These are phyloP conservation scores for Maccullochella peelii DNA, from an alignment of 2,113 vertebrate genomes.

Conservation along the genomic window DNA sequence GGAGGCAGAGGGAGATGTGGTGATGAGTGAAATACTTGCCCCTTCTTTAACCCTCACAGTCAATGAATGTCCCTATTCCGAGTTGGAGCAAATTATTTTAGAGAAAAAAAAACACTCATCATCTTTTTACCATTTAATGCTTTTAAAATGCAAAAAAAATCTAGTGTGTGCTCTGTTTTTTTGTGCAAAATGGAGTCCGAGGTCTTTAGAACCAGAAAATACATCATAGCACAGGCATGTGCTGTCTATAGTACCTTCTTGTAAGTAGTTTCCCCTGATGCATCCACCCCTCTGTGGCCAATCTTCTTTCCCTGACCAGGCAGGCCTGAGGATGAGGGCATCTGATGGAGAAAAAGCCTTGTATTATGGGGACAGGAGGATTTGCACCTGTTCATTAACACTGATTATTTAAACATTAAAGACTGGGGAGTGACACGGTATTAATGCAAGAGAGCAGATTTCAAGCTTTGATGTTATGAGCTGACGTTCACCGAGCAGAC, in stretches of 20 bases:
- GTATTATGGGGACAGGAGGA: neutral
- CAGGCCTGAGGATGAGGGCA: constrained; percentile 85
- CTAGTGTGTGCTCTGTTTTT: neutral
- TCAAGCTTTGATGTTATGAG: constrained; percentile 10
- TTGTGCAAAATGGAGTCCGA: neutral
- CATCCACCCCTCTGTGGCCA: constrained; percentile 93
- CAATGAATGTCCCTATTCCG: neutral
- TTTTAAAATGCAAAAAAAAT: neutral
- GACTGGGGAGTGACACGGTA: neutral
- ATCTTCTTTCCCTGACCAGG: constrained; percentile 88
- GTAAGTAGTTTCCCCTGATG: constrained; percentile 95
- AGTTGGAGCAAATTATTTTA: neutral
- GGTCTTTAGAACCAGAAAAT: neutral
- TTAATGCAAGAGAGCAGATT: constrained; percentile 7
- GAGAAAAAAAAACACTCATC: neutral
- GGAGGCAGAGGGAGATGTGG: neutral
- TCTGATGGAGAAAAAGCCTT: constrained; percentile 48
- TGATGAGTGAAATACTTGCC: neutral
- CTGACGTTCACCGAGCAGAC: neutral
- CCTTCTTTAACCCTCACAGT: neutral
- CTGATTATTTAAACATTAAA: constrained; percentile 15
- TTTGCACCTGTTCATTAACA: constrained; percentile 25
- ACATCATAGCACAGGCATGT: neutral
- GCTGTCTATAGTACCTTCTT: constrained; percentile 88
- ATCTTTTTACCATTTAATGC: neutral